Evolutionary conservation across 1,140 invertebrate genomes (phyloP), one percentile per base, ranked within the genome.

Genomic region (Pararge aegeria): DNA sequence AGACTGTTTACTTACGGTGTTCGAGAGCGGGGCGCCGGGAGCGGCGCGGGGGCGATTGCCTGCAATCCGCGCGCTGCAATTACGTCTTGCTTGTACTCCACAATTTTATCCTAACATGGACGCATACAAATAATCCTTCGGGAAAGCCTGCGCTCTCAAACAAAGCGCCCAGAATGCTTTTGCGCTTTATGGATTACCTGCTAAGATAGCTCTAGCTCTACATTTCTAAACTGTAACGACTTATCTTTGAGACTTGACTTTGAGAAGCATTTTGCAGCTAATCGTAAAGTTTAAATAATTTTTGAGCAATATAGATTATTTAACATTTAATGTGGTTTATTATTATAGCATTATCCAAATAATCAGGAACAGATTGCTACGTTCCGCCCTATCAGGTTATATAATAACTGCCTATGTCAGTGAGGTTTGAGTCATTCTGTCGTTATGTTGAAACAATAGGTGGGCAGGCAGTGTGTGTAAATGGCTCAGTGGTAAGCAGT

Each of bases 1-100:
- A 89, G 86, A 89, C 86, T 89, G 86, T 89, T 89, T 89, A 89
- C 86, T 89, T 89, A 87, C 86, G 86, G 83, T 81, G 86, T 78
- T 84, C 76, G 78, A 82, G 81, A 75, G 78, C 80, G 78, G 83
- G 74, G 73, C 63, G 72, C 70, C 62, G 72, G 60, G 55, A 68
- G 70, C 74, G 78, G 82, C 78, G 66, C 78, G 68, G 83, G 74
- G 80, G 77, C 74, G 64, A 80, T 75, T 70, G 81, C 82, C 81
- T 87, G 86, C 86, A 89, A 87, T 89, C 83, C 87, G 86, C 84
- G 83, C 83, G 76, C 69, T 87, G 87, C 87, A 89, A 87, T 89
- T 87, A 89, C 83, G 5, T 30, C 30, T 73, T 78, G 75, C 73
- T 78, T 82, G 67, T 79, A 87, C 69, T 80, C 73, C 66, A 83